A percentile compares a stretch with the other conserved stretches of the same genome.
These are phyloP conservation scores for Heterotilapia buettikoferi DNA, from an alignment of 2,113 vertebrate species.

Conservation along the genomic window DNA sequence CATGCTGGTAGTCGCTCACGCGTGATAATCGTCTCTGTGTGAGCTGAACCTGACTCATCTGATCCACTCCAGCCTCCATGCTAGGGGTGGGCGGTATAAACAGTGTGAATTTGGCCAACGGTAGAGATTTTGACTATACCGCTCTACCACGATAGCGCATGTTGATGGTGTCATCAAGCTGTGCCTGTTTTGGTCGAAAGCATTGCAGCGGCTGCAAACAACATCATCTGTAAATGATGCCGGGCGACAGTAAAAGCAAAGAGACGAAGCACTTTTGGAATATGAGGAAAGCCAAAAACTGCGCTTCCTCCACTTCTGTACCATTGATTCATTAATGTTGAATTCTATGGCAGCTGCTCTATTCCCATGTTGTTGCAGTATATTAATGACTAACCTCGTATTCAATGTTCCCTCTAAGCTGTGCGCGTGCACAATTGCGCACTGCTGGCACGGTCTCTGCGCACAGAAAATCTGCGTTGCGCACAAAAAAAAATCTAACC, in stretches of 20 bases:
- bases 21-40: not conserved
- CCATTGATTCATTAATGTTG: too few species aligned
- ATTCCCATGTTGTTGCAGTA: fast-evolving
- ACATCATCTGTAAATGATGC: too few species aligned
- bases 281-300: too few species aligned
- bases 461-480: too few species aligned
- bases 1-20: not conserved
- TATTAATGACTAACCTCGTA: fast-evolving
- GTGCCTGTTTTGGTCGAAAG: not conserved
- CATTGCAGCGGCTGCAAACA: fast-evolving
- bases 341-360: fast-evolving
- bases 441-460: too few species aligned
- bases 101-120: not conserved
- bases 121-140: not conserved
- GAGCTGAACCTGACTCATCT: not conserved
- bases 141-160: not conserved
- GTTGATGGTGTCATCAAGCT: not conserved
- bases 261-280: too few species aligned
- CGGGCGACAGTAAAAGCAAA: too few species aligned
- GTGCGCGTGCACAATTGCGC: too few species aligned
- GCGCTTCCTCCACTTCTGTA: too few species aligned
- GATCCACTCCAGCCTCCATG: not conserved
- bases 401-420: too few species aligned
- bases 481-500: too few species aligned
- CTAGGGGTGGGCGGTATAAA: not conserved